These are phyloP conservation scores for Rotaria macrura DNA, from an alignment of 2,888 invertebrate genomes.

Conservation along the genomic window DNA sequence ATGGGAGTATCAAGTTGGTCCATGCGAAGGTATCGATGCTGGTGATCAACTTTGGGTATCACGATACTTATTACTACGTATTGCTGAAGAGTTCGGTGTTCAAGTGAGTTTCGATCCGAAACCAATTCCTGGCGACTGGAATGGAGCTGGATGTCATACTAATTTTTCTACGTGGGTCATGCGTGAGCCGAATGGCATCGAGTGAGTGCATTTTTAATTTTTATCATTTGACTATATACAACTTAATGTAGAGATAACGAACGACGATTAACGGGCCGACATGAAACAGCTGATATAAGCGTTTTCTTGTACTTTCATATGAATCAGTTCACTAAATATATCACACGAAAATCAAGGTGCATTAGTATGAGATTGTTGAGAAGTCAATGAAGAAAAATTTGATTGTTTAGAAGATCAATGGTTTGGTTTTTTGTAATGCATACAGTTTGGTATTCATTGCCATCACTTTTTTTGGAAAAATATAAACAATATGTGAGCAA, in stretches of 20 bases:
- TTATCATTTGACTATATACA: too few species aligned
- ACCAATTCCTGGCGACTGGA: constrained; percentile 51
- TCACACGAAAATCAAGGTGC: constrained; percentile 85
- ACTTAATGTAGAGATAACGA: constrained; percentile 96
- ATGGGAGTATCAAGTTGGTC: constrained; percentile 68
- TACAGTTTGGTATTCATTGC: too few species aligned
- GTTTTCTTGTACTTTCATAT: constrained; percentile 53
- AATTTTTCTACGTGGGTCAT: constrained; percentile 87
- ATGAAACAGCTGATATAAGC: constrained; percentile 72
- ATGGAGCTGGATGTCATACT: constrained; percentile 71
- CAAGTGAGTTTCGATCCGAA: constrained; percentile 53
- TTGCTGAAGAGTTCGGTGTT: constrained; percentile 54
- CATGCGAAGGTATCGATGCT: constrained; percentile 67
- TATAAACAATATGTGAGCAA: too few species aligned
- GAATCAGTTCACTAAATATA: constrained; percentile 80
- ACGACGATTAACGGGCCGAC: constrained; percentile 75
- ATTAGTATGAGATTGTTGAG: constrained; percentile 83
- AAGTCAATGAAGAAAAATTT: constrained; percentile 75
- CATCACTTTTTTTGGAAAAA: too few species aligned
- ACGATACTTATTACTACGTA: constrained; percentile 52
- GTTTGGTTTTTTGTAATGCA: too few species aligned
- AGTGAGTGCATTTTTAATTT: neutral
- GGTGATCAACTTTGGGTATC: constrained; percentile 54
- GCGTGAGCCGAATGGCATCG: constrained; percentile 58
- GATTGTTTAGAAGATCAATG: constrained; percentile 93